Base-by-base conservation (phyloP, 2,113 vertebrate species). In the Microcebus tavaratra region DNA sequence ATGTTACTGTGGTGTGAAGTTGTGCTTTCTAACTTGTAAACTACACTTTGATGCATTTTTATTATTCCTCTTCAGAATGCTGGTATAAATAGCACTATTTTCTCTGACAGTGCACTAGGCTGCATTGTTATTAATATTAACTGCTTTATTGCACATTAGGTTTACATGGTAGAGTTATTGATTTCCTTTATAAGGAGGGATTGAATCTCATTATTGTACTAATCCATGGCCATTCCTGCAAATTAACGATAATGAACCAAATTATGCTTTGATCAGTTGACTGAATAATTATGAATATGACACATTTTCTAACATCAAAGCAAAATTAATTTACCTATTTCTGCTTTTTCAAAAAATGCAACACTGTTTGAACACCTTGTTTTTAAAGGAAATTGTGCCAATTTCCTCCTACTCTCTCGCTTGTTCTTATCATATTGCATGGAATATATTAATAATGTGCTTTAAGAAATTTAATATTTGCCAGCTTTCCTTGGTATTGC, bases 241-340 rank as follows among this genome's bases (percentile, higher is more conserved):
- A 97, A 97, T 95, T 96, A 97, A 96, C 89, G 87, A 97, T 96
- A 96, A 97, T 96, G 91, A 96, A 78, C 42, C 73, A 96, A 97
- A 97, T 53, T 20, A 25, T 2, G 5, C 61, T 91, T 92, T 97
- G 97, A 96, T 96, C 93, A 84, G n/a, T 78, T 94, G 79, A 86
- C 91, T 92, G 94, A 98, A 91, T 68, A 97, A 92, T 65, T 96
- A 97, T 97, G 91, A 95, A 96, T 87, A 39, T 95, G 95, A 93
- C 92, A 92, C 34, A 92, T 96, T 83, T 70, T 55, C 85, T 82
- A 97, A 97, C 79, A 98, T 95, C 92, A 97, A 98, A 98, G 95
- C 92, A 67, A 48, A 83, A 88, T 55, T 96, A 97, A 94, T 96
- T 96, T 95, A 61, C 90, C 39, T 97, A 97, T 81, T 96, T 94